These are phyloP conservation scores for Atrina japonica DNA, from an alignment of 2,888 invertebrate species.

Conservation along the genomic window DNA sequence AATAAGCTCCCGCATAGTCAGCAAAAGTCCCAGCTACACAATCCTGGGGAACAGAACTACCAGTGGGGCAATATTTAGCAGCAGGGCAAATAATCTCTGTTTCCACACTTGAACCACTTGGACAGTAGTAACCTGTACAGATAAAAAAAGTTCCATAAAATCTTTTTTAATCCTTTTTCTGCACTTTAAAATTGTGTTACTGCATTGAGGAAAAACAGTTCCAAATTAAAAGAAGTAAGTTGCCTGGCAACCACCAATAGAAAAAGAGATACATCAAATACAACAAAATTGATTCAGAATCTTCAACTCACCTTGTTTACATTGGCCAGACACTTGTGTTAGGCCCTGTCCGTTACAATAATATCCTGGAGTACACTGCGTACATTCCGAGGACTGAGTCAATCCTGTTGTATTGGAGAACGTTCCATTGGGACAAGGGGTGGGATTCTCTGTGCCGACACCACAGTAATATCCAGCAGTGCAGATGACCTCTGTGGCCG, in stretches of 20 bases:
- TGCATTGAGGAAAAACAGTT: too few relatives aligned
- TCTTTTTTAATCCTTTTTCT: too few relatives aligned
- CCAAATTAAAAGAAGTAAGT: too few relatives aligned
- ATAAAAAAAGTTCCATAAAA: too few relatives aligned
- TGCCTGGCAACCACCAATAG: too few relatives aligned
- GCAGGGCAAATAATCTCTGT: conserved; percentile 75
- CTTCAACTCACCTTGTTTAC: conserved; percentile 73
- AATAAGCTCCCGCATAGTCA: conserved; percentile 62
- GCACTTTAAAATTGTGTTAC: too few relatives aligned
- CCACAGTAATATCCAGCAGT: conserved; percentile 76
- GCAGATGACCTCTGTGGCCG: conserved; percentile 67
- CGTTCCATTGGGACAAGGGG: conserved; percentile 76
- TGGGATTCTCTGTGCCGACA: conserved; percentile 66
- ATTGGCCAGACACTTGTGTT: conserved; percentile 70
- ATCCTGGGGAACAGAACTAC: conserved; percentile 67
- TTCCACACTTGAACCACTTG: conserved; percentile 72
- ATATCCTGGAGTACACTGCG: conserved; percentile 70
- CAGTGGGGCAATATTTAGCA: conserved; percentile 74
- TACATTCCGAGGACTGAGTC: conserved; percentile 62
- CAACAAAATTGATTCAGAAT: too few relatives aligned
- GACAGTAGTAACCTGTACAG: conserved; percentile 79
- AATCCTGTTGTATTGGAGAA: conserved; percentile 75
- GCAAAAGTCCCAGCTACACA: conserved; percentile 74
- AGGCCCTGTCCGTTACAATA: conserved; percentile 76
- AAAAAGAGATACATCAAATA: too few relatives aligned